Base-by-base conservation (phyloP, 1,140 invertebrate species). In the Dendroctonus ponderosae region DNA sequence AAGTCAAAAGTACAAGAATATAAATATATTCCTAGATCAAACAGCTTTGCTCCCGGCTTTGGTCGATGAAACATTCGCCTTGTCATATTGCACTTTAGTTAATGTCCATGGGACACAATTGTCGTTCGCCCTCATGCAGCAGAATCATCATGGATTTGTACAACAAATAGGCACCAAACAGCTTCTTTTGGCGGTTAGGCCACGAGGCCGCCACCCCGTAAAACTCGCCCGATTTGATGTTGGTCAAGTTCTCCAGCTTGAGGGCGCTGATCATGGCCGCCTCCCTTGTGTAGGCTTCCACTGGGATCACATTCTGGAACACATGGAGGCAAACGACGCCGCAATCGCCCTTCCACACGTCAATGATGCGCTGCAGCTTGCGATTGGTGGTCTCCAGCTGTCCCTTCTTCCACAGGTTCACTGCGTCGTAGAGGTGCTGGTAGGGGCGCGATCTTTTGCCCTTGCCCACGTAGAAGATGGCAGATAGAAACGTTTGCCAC, bases 231-330 rank as follows among this genome's bases (percentile, higher is more conserved):
- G 77, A 76, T 76, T 91, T 91, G 11, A 87, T 77, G 82, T 98
- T 98, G 37, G 86, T 92, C 58, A 98, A 80, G 74, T 90, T 89
- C 3, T 82, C 74, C 8, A 92, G 67, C 71, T 92, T 89, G 41
- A 98, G 75, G 0, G 93, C 90, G 72, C 94, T 91, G 14, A 98
- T 95, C 84, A 99, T 98, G 15, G 90, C 85, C 1, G 94, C 94
- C 80, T 99, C 96, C 65, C 96, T 82, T 0, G 93, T 96, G 72
- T 91, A 94, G 3, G 96, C 95, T 80, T 98, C 96, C 0, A 89
- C 92, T 0, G 92, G 87, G 64, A 94, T 92, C 2, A 91, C 87
- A 79, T 95, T 96, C 73, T 95, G 92, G 78, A 96, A 98, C 49
- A 96, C 83, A 70, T 96, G 92, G 0, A 98, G 79, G 64, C 93